Base-by-base conservation (phyloP, 2,797 vertebrate genomes). In the Channallabes apus region DNA sequence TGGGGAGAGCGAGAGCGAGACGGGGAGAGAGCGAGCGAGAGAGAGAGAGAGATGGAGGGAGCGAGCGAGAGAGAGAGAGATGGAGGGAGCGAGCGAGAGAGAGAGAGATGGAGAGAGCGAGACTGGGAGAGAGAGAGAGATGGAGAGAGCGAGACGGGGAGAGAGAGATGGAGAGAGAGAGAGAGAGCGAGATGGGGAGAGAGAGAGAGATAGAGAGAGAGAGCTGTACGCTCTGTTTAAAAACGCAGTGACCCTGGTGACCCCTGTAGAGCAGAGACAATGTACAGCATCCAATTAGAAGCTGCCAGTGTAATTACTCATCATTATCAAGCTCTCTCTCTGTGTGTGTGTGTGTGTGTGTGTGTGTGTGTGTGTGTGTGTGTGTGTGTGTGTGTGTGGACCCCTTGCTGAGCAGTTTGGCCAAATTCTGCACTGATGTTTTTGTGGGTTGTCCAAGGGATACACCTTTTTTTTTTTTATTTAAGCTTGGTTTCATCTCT, bases 261-360 rank as follows among this genome's bases (percentile, higher is more conserved):
- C 38, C 41, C 69, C 38, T 46, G 38, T 51, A 12, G 71, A 51
- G 71, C 22, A n/a, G 71, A 73, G 51, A 46, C 41, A 18, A 35
- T 80, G 27, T 58, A 75, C 65, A 58, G 67, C 22, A 4, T 84
- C 82, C 83, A 85, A 84, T 89, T 88, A 85, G 83, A 82, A 77
- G 65, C 71, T 65, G 67, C 41, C 65, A 58, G 64, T 62, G 68
- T 86, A 86, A 86, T 86, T 88, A 85, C 85, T 85, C 41, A 67
- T 62, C 58, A 2, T 68, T 56, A 88, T 75, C 59, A 83, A 82
- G 73, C 51, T 32, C 51, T 32, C 71, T 7, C 61, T 29, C 7
- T 69, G 54, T 20, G 32, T 69, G 18, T 69, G 67, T 69, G 67
- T 69, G 32, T 38, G 68, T 41, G 68, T 46, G 68, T 71, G 35